phyloP scores from a whole-genome alignment of 2,888 invertebrate species.

The Tachina grossa region DNA sequence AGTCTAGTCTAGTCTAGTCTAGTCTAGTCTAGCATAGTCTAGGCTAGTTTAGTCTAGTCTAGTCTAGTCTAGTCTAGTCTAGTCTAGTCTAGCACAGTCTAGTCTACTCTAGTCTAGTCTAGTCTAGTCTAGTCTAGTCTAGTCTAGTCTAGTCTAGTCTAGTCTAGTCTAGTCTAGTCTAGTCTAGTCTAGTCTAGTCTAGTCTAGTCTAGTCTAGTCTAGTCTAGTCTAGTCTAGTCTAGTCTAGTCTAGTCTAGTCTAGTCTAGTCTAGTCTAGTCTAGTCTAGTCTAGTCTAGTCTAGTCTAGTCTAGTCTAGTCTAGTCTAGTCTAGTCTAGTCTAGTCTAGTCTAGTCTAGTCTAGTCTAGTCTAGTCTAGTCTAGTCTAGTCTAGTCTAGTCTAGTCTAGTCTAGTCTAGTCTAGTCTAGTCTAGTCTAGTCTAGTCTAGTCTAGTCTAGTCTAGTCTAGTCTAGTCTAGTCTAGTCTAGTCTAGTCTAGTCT shows the following conservation, averaged over 20 bases:
- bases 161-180: too few species aligned
- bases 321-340: slow-evolving; percentile 37
- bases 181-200: too few species aligned
- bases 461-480: not conserved
- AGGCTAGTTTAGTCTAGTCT: too few species aligned
- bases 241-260: not conserved
- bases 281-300: slow-evolving; percentile 10
- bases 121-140: too few species aligned
- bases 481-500: not conserved
- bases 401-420: slow-evolving; percentile 11
- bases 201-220: not conserved
- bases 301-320: slow-evolving; percentile 30
- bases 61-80: too few species aligned
- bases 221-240: slow-evolving; percentile 4
- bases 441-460: slow-evolving; percentile 25
- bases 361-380: too few species aligned
- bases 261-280: slow-evolving; percentile 8
- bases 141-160: too few species aligned
- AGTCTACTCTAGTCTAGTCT: too few species aligned
- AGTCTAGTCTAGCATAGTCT: too few species aligned
- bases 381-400: too few species aligned
- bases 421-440: slow-evolving; percentile 31
- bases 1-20: too few species aligned
- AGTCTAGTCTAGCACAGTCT: too few species aligned
- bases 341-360: not conserved